phyloP scores from a whole-genome alignment of 2,888 invertebrate genomes.

The Clostera curtula region DNA sequence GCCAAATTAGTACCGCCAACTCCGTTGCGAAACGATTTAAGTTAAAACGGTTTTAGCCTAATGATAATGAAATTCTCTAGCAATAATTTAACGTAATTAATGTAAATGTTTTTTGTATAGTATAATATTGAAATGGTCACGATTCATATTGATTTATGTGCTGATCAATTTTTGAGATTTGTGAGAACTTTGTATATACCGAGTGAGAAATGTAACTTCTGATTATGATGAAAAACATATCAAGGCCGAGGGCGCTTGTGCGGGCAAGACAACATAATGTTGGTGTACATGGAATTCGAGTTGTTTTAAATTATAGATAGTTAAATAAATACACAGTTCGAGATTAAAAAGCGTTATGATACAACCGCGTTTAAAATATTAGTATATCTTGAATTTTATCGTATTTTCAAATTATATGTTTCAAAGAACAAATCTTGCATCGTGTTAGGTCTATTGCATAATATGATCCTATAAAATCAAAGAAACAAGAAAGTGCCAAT shows the following conservation, averaged over 20 bases:
- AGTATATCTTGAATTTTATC: too few relatives aligned
- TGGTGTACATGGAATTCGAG: too few relatives aligned
- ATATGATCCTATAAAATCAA: too few relatives aligned
- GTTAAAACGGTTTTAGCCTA: slow-evolving; percentile 59
- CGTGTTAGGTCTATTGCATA: too few relatives aligned
- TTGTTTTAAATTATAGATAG: not conserved
- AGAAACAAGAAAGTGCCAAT: too few relatives aligned
- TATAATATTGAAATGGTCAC: slow-evolving; percentile 48
- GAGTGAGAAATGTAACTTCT: slow-evolving; percentile 27
- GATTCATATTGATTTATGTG: slow-evolving; percentile 50
- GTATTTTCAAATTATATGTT: too few relatives aligned
- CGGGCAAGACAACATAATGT: slow-evolving; percentile 36
- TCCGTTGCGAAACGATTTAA: slow-evolving; percentile 65
- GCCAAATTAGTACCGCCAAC: slow-evolving; percentile 72
- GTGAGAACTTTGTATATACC: slow-evolving; percentile 53
- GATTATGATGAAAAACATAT: slow-evolving; percentile 47
- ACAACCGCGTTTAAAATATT: too few relatives aligned
- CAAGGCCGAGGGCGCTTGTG: slow-evolving; percentile 32
- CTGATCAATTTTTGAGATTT: slow-evolving; percentile 36
- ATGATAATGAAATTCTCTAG: slow-evolving; percentile 70
- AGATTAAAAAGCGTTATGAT: too few relatives aligned
- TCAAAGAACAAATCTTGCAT: too few relatives aligned
- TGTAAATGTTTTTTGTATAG: slow-evolving; percentile 74
- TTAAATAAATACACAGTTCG: too few relatives aligned
- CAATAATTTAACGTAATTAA: slow-evolving; percentile 67